Evolutionary conservation across 2,113 vertebrate genomes (phyloP).

Genomic region (Illadopsis cleaveri): DNA sequence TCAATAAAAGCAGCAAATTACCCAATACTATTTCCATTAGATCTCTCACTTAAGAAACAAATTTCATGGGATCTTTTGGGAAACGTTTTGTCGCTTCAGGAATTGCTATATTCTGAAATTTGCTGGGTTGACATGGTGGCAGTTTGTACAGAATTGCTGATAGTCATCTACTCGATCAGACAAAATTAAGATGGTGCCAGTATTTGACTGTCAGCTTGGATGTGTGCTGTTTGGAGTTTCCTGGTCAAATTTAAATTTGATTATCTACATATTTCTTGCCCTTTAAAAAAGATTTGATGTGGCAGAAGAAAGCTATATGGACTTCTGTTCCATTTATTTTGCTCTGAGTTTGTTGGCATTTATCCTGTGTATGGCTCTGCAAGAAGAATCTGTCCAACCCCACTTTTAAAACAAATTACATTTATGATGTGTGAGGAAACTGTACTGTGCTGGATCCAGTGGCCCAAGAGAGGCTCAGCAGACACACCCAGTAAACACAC

Average conservation of each 20-base stretch:
- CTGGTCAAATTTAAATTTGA: neutral
- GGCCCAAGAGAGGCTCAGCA: neutral
- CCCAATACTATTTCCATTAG: neutral
- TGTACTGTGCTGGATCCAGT: neutral
- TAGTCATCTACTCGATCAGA: neutral
- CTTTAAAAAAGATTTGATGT: neutral
- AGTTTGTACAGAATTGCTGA: neutral
- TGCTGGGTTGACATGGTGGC: neutral
- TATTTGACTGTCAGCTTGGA: accelerated
- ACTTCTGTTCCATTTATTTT: neutral
- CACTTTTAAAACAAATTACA: neutral
- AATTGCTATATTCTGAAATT: neutral
- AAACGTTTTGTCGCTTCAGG: neutral
- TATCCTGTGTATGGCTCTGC: neutral
- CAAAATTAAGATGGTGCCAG: neutral
- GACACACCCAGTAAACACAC: neutral
- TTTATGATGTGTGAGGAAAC: neutral
- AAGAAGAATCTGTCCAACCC: neutral
- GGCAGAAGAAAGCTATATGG: neutral
- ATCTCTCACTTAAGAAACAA: neutral
- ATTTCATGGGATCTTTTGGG: neutral
- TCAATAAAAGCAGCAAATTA: neutral
- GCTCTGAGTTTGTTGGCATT: neutral
- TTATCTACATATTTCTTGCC: neutral
- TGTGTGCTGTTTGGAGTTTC: neutral